Conservation (phyloP, 2,113 vertebrate species). For the Cettia cetti region DNA sequence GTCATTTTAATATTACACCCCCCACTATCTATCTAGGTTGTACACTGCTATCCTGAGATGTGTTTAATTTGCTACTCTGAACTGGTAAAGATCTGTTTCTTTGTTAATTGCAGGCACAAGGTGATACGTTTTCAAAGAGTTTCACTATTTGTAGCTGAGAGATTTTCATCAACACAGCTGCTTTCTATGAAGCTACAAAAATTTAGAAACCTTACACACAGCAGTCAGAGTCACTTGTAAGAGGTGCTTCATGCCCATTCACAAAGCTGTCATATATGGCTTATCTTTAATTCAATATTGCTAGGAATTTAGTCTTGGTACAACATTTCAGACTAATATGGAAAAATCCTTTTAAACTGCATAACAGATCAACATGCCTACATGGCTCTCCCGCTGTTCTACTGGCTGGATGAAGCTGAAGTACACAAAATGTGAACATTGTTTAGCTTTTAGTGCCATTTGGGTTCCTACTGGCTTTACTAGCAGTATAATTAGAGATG, state of each 20-base stretch:
- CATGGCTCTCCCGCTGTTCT: background rate
- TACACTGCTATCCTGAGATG: background rate
- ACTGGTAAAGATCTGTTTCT: background rate
- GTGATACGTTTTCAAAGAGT: background rate
- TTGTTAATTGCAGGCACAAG: background rate
- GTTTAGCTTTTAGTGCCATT: background rate
- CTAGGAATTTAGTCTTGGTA: background rate
- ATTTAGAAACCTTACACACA: background rate
- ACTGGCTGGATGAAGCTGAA: background rate
- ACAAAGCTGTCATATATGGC: background rate
- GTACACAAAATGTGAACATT: background rate
- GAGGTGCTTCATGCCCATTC: background rate
- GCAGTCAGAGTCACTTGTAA: background rate
- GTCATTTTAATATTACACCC: background rate
- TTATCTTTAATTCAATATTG: conserved; percentile 26
- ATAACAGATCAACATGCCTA: background rate
- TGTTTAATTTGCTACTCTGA: background rate
- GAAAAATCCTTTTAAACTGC: conserved; percentile 14
- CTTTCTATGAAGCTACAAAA: background rate
- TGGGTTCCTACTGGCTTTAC: background rate
- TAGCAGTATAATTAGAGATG: background rate
- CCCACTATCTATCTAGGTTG: background rate
- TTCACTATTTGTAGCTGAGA: background rate
- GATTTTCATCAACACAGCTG: background rate
- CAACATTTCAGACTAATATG: background rate